These are phyloP conservation scores for Hippocampus guttulatus DNA, from an alignment of 2,113 vertebrate species.

Conservation along the genomic window DNA sequence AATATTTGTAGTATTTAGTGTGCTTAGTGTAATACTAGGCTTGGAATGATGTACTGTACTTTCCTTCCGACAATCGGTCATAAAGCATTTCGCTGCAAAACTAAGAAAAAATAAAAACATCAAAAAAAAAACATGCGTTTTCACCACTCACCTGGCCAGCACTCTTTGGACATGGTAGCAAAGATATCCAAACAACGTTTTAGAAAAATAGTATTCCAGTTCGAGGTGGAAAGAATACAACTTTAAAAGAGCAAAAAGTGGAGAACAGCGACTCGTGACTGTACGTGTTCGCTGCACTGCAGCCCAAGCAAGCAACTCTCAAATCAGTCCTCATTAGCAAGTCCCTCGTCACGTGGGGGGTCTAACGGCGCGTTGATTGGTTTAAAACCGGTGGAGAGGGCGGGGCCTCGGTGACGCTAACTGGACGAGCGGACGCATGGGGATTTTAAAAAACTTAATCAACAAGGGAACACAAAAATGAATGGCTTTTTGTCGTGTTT, in stretches of 20 bases:
- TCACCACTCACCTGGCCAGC: conserved; percentile 54
- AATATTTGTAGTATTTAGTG: background rate
- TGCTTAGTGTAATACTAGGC: background rate
- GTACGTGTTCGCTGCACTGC: conserved; percentile 23
- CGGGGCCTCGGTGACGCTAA: conserved; percentile 32
- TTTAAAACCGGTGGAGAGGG: background rate
- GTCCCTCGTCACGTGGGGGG: conserved; percentile 46
- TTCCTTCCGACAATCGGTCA: conserved; percentile 5
- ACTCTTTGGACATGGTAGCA: conserved; percentile 45
- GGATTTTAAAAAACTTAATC: background rate
- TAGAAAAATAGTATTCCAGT: conserved; percentile 4
- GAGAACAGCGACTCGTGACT: conserved; percentile 18
- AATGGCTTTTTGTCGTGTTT: background rate
- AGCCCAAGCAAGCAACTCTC: conserved; percentile 36
- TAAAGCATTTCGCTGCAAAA: conserved; percentile 43
- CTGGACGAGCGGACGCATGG: conserved; percentile 2
- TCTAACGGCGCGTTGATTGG: conserved; percentile 28
- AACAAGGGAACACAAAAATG: background rate
- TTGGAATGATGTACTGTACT: background rate
- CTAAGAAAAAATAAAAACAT: conserved; percentile 3
- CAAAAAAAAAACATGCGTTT: background rate
- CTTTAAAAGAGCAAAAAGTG: conserved; percentile 10
- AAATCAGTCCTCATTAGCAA: conserved; percentile 53
- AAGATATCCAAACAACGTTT: conserved; percentile 14
- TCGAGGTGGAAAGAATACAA: background rate